Evolutionary conservation across 2,888 invertebrate genomes (phyloP), one percentile per base, ranked within the genome.

Genomic region (Aphidoletes aphidimyza): DNA sequence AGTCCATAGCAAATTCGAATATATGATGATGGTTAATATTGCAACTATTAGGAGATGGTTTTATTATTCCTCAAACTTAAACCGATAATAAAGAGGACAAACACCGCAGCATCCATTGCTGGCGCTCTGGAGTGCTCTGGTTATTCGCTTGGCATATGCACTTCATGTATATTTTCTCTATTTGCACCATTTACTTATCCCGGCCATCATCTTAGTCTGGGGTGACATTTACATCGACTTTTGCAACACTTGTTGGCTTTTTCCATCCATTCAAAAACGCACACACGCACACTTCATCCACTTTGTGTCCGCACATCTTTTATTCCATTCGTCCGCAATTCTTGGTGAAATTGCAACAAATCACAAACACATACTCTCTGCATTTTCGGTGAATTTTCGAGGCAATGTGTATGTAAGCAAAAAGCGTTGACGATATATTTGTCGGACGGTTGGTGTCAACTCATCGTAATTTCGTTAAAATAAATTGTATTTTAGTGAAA

Each of bases 11-110:
- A 69, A 69, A 69, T 69, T 69, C 69, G 69, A 69, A 69, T 69
- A 69, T 69, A 69, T 69, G 69, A 69, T 69, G 69, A 69, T 69
- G 69, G 69, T 69, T 69, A 69, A 69, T 69, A 69, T 69, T 69
- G 69, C 69, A 69, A 69, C 69, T 69, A 69, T 69, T 69, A 69
- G 69, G 69, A 69, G 69, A 69, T 69, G 69, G 69, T 69, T 69
- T 69, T 69, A 69, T 69, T 69, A 69, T 69, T 69, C n/a, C 69
- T 69, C 69, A 69, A 69, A 69, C 69, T 69, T 69, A 69, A 69
- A 69, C 69, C 69, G 69, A 69, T 69, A 30, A 69, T 69, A 69
- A 69, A 69, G 69, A 69, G 69, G 69, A 69, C 69, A 69, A 69
- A 69, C 69, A 69, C 69, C 69, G 69, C 69, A 69, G n/a, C 34